phyloP scores from a whole-genome alignment of 2,888 invertebrate species.

The Tachina fera region DNA sequence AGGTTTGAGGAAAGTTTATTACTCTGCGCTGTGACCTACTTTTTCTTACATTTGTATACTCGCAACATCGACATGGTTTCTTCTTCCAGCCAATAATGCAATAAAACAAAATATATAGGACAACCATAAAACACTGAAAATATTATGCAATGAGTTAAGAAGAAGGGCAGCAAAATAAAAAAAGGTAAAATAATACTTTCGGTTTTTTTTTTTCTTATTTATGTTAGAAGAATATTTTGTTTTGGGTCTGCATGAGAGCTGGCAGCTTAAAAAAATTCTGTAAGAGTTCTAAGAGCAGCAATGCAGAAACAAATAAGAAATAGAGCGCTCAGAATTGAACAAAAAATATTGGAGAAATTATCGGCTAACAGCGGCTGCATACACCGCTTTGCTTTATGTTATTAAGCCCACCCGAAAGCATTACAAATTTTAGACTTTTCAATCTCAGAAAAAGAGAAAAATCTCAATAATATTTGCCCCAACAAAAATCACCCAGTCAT shows the following conservation, averaged over 20 bases:
- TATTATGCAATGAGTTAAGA: slow-evolving; percentile 47
- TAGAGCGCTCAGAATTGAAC: background rate
- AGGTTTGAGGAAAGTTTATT: slow-evolving; percentile 67
- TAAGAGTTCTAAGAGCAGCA: background rate
- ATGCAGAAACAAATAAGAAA: background rate
- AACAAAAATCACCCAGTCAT: no score
- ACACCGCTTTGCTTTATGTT: no score
- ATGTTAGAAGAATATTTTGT: background rate
- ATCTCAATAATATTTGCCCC: no score
- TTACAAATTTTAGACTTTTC: no score
- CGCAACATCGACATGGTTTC: slow-evolving; percentile 22
- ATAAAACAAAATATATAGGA: slow-evolving; percentile 43
- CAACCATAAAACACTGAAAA: slow-evolving; percentile 57
- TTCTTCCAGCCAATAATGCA: slow-evolving; percentile 45
- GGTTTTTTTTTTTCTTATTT: background rate
- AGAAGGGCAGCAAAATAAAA: background rate
- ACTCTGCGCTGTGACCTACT: slow-evolving; percentile 65
- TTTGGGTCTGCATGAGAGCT: no score
- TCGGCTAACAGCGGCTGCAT: no score
- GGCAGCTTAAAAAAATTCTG: no score
- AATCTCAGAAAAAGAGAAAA: no score
- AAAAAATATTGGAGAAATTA: no score
- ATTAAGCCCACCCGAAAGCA: no score
- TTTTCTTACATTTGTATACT: slow-evolving; percentile 44
- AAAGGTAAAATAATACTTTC: background rate